Percentiles rank a stretch among this genome's conserved stretches.
These are phyloP conservation scores for Norana najaformis DNA, from an alignment of 2,888 invertebrate genomes.

Conservation along the genomic window DNA sequence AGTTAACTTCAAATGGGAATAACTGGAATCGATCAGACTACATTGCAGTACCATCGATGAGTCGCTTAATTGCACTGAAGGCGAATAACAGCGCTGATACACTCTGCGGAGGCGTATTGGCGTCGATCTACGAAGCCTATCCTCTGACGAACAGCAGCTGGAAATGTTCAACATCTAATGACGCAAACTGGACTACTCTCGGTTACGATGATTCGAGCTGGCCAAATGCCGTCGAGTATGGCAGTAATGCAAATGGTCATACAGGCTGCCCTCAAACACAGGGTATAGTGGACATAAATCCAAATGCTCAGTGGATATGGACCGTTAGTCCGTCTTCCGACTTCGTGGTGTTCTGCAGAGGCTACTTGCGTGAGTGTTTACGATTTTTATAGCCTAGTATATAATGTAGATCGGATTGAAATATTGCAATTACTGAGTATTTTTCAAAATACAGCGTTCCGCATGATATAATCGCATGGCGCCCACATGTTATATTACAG, in stretches of 20 bases:
- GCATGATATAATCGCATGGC: too few relatives aligned
- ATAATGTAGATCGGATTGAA: too few relatives aligned
- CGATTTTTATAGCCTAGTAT: too few relatives aligned
- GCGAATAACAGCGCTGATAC: neutral
- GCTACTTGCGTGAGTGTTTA: too few relatives aligned
- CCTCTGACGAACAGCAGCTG: neutral
- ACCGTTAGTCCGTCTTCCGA: neutral
- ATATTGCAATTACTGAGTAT: too few relatives aligned
- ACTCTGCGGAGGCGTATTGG: neutral
- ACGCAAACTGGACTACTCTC: neutral
- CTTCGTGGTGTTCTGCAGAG: constrained; percentile 23
- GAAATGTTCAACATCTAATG: neutral
- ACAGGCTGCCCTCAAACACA: neutral
- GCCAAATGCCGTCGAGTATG: neutral
- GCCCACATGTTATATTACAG: too few relatives aligned
- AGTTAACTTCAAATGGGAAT: too few relatives aligned
- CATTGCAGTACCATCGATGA: neutral
- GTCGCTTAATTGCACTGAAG: neutral
- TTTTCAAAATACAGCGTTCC: too few relatives aligned
- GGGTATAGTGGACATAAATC: neutral
- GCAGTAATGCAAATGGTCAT: neutral
- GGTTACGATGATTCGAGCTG: constrained; percentile 22
- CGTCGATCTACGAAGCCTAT: neutral
- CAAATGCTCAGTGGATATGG: constrained; percentile 26
- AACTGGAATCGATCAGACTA: too few relatives aligned